Conservation (phyloP, 2,797 vertebrate species). For the Dermochelys coriacea region DNA sequence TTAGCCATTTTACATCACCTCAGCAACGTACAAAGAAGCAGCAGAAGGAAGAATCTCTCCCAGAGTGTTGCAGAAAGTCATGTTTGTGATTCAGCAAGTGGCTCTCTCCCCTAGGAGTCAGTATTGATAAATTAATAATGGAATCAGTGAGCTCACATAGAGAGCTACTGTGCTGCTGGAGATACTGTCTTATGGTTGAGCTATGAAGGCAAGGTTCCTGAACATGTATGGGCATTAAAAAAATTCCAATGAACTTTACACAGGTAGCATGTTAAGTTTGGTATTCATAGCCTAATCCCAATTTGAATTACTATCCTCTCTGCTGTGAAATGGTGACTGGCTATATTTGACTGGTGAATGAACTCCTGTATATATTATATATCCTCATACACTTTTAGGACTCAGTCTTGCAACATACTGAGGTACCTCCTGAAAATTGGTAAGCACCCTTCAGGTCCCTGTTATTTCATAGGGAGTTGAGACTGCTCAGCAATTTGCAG, state of each 20-base stretch:
- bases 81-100: background rate
- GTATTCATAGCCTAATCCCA: background rate
- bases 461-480: background rate
- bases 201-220: background rate
- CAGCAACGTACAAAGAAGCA: background rate
- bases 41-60: background rate
- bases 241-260: background rate
- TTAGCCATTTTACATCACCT: background rate
- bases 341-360: background rate
- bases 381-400: background rate
- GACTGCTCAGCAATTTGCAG: background rate
- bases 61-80: background rate
- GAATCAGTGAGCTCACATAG: background rate
- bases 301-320: background rate
- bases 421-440: background rate
- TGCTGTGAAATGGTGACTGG: background rate
- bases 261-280: background rate
- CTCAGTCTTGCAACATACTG: background rate
- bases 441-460: background rate
- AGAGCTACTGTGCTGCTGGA: background rate
- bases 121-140: background rate
- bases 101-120: background rate
- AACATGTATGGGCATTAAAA: background rate
- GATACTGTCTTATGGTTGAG: background rate
- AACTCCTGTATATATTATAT: background rate